Evolutionary conservation across 2,113 vertebrate species (phyloP).

Genomic region (Taxidea taxus): DNA sequence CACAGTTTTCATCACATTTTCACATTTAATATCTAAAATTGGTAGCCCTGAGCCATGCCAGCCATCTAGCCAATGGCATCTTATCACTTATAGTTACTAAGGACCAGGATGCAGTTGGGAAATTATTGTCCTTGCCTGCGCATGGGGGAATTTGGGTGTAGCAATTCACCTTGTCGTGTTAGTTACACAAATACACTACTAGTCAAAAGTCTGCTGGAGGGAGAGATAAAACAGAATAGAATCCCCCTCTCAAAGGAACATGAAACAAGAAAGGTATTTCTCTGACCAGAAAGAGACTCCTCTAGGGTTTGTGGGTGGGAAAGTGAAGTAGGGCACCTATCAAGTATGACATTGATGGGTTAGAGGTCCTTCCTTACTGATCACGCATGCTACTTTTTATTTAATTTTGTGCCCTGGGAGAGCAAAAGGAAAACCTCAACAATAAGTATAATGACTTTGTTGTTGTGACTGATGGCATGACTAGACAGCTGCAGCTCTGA

Average conservation of each 20-base stretch:
- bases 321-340: neutral
- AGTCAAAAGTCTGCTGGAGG: neutral
- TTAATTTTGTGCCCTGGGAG: neutral
- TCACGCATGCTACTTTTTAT: neutral
- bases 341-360: neutral
- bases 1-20: neutral
- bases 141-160: neutral
- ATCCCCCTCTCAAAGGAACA: neutral
- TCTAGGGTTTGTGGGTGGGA: neutral
- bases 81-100: neutral
- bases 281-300: neutral
- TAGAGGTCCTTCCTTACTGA: neutral
- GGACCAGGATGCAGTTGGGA: neutral
- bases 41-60: neutral
- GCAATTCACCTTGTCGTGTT: neutral
- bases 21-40: neutral
- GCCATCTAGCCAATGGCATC: neutral
- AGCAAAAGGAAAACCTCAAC: neutral
- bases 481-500: neutral
- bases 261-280: neutral
- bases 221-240: neutral
- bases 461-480: neutral
- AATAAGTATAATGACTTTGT: neutral
- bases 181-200: neutral
- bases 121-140: neutral